phyloP scores from a whole-genome alignment of 2,113 vertebrate genomes.

The Okapia johnstoni region DNA sequence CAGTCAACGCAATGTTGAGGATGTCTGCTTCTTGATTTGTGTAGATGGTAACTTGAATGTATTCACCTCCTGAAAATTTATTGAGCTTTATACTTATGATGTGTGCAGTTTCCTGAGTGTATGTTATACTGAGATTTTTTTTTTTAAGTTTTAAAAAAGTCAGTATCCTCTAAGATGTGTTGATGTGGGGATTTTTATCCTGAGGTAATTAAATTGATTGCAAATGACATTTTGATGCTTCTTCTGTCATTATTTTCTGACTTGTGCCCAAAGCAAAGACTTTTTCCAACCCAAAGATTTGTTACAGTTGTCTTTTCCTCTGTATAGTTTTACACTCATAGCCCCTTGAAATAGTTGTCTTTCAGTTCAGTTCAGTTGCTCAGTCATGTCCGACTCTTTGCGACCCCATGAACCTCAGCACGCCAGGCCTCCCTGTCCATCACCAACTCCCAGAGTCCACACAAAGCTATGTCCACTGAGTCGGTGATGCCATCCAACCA shows the following conservation, averaged over 20 bases:
- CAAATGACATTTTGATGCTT: neutral
- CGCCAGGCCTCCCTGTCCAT: no score
- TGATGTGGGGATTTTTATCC: constrained; percentile 18
- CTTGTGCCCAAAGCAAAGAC: neutral
- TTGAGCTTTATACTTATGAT: neutral
- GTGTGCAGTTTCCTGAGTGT: neutral
- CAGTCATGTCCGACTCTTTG: no score
- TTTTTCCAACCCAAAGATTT: neutral
- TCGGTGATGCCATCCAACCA: no score
- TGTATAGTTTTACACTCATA: neutral
- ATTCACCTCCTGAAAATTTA: neutral
- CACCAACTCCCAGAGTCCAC: no score
- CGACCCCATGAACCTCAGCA: no score
- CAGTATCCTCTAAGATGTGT: neutral
- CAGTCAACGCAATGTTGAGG: neutral
- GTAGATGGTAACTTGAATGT: neutral
- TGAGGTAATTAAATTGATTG: neutral
- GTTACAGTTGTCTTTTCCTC: neutral
- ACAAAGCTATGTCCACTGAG: no score
- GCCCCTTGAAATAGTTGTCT: constrained; percentile 20
- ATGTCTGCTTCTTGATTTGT: neutral
- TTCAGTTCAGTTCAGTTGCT: neutral
- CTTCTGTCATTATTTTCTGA: neutral
- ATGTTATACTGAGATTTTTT: neutral
- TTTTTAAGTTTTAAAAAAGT: neutral